These are phyloP conservation scores for Zeuzera pyrina DNA, from an alignment of 2,888 invertebrate species.

Conservation along the genomic window DNA sequence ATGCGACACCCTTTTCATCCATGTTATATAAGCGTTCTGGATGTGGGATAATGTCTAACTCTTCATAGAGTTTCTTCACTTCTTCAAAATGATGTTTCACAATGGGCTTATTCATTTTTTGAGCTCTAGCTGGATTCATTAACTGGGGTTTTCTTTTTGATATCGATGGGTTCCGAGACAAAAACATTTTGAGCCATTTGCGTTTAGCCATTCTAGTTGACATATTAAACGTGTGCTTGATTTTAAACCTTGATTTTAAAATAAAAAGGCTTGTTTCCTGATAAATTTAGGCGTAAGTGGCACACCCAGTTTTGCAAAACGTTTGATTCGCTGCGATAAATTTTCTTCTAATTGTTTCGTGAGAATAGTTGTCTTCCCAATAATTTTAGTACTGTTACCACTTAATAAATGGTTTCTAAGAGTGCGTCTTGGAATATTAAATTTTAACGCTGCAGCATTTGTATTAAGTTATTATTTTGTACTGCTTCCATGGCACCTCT, in stretches of 20 bases:
- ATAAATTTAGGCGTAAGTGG: slow-evolving; percentile 22
- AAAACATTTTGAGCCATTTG: slow-evolving; percentile 12
- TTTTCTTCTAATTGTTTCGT: slow-evolving; percentile 8
- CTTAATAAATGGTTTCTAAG: no score
- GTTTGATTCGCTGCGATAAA: slow-evolving; percentile 20
- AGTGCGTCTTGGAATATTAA: no score
- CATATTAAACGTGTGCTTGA: slow-evolving; percentile 5
- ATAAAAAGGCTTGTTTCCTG: slow-evolving; percentile 10
- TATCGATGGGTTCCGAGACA: slow-evolving; percentile 9
- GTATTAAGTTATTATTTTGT: no score
- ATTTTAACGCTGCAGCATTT: no score
- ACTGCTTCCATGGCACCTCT: no score
- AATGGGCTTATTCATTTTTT: slow-evolving; percentile 14
- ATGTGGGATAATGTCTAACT: slow-evolving; percentile 5
- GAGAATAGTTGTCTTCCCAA: not conserved
- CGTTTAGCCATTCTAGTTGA: slow-evolving; percentile 7
- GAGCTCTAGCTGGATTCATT: slow-evolving; percentile 9
- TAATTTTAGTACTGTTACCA: not conserved
- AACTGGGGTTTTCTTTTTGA: slow-evolving; percentile 4
- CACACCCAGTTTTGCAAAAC: slow-evolving; percentile 21
- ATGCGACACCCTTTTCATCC: slow-evolving; percentile 12
- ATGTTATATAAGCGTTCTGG: slow-evolving; percentile 5
- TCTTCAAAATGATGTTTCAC: slow-evolving; percentile 9
- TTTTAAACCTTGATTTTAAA: no score
- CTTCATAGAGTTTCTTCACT: slow-evolving; percentile 9